A percentile compares a stretch with the other conserved stretches of the same genome.
These are phyloP conservation scores for Pantala flavescens DNA, from an alignment of 1,140 invertebrate genomes.

Conservation along the genomic window DNA sequence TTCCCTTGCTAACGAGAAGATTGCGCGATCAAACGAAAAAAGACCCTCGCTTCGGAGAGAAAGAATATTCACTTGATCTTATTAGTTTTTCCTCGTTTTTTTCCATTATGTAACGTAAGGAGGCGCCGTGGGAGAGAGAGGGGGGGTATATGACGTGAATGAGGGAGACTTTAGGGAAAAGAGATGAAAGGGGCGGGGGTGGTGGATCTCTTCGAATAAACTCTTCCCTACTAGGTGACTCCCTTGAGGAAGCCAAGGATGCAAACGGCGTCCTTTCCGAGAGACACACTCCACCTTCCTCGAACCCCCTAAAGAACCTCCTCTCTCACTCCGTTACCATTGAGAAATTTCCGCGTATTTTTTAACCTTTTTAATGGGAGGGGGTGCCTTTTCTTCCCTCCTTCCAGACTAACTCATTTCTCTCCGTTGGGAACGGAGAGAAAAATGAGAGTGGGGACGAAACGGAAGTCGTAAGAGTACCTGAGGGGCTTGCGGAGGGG, in stretches of 20 bases:
- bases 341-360: not conserved
- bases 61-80: too few species aligned
- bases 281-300: conserved; percentile 14
- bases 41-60: not conserved
- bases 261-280: conserved; percentile 14
- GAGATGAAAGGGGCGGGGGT: not conserved
- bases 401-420: too few species aligned
- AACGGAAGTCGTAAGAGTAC: too few species aligned
- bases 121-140: not conserved
- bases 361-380: conserved; percentile 15
- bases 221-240: not conserved
- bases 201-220: not conserved
- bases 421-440: not conserved
- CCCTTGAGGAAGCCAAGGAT: conserved; percentile 15
- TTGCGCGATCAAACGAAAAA: not conserved
- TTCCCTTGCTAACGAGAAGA: not conserved
- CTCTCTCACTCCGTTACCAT: conserved; percentile 12
- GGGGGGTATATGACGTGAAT: not conserved
- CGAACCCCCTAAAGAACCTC: not conserved
- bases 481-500: too few species aligned
- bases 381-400: not conserved
- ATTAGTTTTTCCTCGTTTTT: too few species aligned
- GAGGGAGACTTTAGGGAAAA: not conserved
- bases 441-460: conserved; percentile 1
- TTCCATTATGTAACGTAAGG: too few species aligned